phyloP scores from a whole-genome alignment of 2,888 invertebrate genomes.

The Drosophila tripunctata region DNA sequence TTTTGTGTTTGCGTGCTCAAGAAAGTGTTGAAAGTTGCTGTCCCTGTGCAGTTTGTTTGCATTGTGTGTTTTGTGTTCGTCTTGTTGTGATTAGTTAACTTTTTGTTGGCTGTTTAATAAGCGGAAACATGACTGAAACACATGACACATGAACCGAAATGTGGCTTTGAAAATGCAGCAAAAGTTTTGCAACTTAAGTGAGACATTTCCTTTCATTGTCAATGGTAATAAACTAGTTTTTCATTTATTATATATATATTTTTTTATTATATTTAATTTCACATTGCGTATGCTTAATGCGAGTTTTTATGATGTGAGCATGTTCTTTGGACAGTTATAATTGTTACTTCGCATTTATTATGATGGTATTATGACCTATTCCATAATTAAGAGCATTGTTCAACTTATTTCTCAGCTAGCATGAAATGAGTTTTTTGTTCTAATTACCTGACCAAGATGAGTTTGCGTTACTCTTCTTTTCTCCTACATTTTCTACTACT shows the following conservation, averaged over 20 bases:
- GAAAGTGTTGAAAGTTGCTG: slow-evolving; percentile 69
- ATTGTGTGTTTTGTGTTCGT: not conserved
- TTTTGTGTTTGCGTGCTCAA: slow-evolving; percentile 52
- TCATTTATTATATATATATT: slow-evolving; percentile 5
- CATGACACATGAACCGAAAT: slow-evolving; percentile 7
- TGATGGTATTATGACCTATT: slow-evolving; percentile 1
- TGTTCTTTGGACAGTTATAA: slow-evolving; percentile 12
- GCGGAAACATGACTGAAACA: slow-evolving; percentile 52
- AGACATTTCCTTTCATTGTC: slow-evolving; percentile 55
- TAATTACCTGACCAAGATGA: slow-evolving; percentile 54
- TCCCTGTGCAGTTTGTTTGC: slow-evolving; percentile 20
- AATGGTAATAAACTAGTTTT: slow-evolving; percentile 32
- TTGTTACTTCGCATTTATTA: slow-evolving; percentile 1
- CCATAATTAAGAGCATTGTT: slow-evolving; percentile 20
- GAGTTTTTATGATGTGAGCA: slow-evolving; percentile 14
- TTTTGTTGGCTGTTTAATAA: slow-evolving; percentile 52
- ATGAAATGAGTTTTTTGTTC: slow-evolving; percentile 55
- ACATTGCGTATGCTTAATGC: slow-evolving; percentile 15
- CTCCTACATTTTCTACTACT: not conserved
- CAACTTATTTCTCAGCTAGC: slow-evolving; percentile 29
- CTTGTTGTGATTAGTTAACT: slow-evolving; percentile 36
- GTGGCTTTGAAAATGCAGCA: slow-evolving; percentile 37
- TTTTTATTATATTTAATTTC: slow-evolving; percentile 2
- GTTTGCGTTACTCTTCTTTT: slow-evolving; percentile 12
- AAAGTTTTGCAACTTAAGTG: slow-evolving; percentile 10